These are phyloP conservation scores for Acrobasis suavella DNA, from an alignment of 2,888 invertebrate genomes.

Conservation along the genomic window DNA sequence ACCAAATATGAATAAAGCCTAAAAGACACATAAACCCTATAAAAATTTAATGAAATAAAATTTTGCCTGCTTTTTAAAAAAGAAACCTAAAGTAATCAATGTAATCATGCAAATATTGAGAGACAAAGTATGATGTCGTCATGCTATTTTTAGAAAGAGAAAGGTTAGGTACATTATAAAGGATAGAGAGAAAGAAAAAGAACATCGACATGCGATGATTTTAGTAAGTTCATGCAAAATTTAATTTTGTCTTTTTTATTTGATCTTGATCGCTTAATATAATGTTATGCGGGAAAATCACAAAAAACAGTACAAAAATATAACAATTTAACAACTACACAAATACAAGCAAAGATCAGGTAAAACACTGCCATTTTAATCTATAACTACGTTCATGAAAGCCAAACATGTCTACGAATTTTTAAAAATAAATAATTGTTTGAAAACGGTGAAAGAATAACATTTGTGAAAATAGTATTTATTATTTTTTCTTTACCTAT, in stretches of 20 bases:
- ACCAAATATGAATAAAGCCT: background rate
- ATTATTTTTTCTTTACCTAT: constrained; percentile 58
- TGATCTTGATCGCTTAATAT: constrained; percentile 72
- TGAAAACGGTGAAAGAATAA: constrained; percentile 27
- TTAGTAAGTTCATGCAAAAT: constrained; percentile 42
- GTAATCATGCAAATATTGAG: constrained; percentile 30
- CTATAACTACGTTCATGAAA: constrained; percentile 16
- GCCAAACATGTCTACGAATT: constrained; percentile 18
- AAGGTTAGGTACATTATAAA: constrained; percentile 1
- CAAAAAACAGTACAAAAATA: constrained; percentile 24
- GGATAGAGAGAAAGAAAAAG: constrained; percentile 24
- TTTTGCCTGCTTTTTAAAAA: background rate
- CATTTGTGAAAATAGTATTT: constrained; percentile 32
- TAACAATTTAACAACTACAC: constrained; percentile 20
- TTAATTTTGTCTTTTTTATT: constrained; percentile 32
- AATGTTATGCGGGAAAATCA: constrained; percentile 54
- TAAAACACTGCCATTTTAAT: constrained; percentile 37
- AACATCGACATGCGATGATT: constrained; percentile 32
- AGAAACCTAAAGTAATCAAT: constrained; percentile 8
- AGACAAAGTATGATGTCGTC: constrained; percentile 15
- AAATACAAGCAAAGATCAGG: constrained; percentile 25
- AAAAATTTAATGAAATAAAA: background rate
- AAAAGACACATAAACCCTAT: constrained; percentile 11
- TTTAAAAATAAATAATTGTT: background rate
- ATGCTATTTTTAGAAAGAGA: constrained; percentile 27